phyloP scores from a whole-genome alignment of 1,140 invertebrate species.

The Ganaspis sp. region DNA sequence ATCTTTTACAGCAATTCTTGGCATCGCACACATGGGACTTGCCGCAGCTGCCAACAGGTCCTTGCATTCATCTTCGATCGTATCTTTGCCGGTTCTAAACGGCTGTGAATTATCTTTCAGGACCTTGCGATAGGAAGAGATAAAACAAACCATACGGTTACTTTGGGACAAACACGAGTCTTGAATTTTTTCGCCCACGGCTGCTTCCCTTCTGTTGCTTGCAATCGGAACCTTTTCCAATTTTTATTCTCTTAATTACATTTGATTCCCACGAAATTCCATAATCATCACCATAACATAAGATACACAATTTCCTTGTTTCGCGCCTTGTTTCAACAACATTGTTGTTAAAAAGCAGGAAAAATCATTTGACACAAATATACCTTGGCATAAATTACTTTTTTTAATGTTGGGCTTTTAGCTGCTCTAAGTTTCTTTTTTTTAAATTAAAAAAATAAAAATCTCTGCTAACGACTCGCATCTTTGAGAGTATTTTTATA shows the following conservation, averaged over 20 bases:
- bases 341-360: too few relatives aligned
- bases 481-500: too few relatives aligned
- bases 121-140: conserved; percentile 57
- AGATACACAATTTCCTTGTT: too few relatives aligned
- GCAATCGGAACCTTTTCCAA: not conserved
- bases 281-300: too few relatives aligned
- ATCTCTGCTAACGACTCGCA: too few relatives aligned
- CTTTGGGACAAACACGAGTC: conserved; percentile 49
- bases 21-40: conserved; percentile 47
- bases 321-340: too few relatives aligned
- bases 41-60: conserved; percentile 66
- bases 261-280: not conserved
- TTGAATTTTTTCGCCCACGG: conserved; percentile 42
- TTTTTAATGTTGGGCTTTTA: too few relatives aligned
- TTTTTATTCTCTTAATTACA: not conserved
- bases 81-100: conserved; percentile 61
- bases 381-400: too few relatives aligned
- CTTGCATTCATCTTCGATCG: conserved; percentile 65
- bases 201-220: conserved; percentile 35
- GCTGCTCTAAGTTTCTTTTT: too few relatives aligned
- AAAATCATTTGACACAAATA: too few relatives aligned
- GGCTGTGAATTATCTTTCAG: conserved; percentile 67
- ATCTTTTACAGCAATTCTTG: conserved; percentile 37
- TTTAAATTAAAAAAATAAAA: too few relatives aligned
- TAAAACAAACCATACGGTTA: conserved; percentile 50